Evolutionary conservation across 1,140 invertebrate genomes (phyloP).

Genomic region (Lanistes nyassanus): DNA sequence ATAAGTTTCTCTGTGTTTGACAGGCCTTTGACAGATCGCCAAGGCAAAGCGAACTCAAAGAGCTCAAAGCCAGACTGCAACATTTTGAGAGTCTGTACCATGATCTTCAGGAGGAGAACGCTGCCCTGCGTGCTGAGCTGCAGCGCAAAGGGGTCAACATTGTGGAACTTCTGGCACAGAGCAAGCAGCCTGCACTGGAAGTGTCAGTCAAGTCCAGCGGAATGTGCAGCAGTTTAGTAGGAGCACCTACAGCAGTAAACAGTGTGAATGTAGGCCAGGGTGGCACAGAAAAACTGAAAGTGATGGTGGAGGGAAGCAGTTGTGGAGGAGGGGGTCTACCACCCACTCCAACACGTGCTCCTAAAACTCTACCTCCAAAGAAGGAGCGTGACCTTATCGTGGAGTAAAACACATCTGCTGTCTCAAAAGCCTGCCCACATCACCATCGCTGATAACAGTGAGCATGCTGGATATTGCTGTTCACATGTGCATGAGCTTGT

Average conservation of each 20-base stretch:
- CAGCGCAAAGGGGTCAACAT: slow-evolving; percentile 20
- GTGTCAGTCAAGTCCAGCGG: not conserved
- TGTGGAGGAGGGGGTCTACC: not conserved
- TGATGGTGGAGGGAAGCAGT: not conserved
- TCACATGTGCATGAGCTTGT: not conserved
- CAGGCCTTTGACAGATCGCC: slow-evolving; percentile 17
- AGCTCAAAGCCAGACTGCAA: slow-evolving; percentile 25
- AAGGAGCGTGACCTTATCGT: slow-evolving; percentile 26
- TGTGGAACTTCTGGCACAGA: slow-evolving; percentile 22
- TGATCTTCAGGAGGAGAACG: slow-evolving; percentile 29
- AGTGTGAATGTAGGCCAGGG: not conserved
- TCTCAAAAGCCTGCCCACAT: not conserved
- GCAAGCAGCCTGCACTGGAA: slow-evolving; percentile 17
- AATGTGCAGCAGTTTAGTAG: not conserved
- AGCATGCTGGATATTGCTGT: not conserved
- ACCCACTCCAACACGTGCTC: slow-evolving; percentile 6
- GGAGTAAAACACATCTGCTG: not conserved
- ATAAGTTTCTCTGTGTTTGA: no score
- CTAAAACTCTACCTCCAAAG: slow-evolving; percentile 24
- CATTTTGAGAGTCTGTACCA: slow-evolving; percentile 34
- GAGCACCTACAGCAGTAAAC: not conserved
- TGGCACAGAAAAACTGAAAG: slow-evolving; percentile 4
- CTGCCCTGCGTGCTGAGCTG: slow-evolving; percentile 23
- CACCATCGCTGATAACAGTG: slow-evolving; percentile 4
- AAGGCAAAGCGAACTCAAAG: slow-evolving; percentile 27